Base-by-base conservation (phyloP, 2,113 vertebrate species). In the Ptilorrhoa leucosticta region DNA sequence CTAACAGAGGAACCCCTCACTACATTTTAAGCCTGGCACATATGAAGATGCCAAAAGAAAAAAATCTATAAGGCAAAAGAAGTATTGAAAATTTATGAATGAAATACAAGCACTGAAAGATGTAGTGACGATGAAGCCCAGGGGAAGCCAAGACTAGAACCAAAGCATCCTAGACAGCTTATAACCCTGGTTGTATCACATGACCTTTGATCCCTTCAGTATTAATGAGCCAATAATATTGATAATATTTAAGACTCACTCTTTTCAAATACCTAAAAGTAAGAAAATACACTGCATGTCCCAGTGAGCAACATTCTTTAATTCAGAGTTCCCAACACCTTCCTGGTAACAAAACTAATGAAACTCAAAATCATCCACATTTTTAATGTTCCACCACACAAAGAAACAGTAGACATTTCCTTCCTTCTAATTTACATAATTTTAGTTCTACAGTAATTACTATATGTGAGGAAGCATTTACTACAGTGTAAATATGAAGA, bases 361-460 rank as follows among this genome's bases (percentile, higher is more conserved):
- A 83, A 96, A 88, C 28, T 92, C 54, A 81, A 37, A 37, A 17
- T 90, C 47, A 53, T 20, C 30, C 75, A 35, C 23, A 8, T 40
- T 89, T 88, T 72, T 53, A 69, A 57, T 77, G 30, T 61, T 66
- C 63, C 31, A 54, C 11, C 17, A 45, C 44, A 77, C 76, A 94
- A 94, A 94, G 79, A 81, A 80, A 70, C 2, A 40, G 26, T 5
- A 69, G 48, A 37, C 26, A 69, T 24, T 90, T 12, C 18, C 19
- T 63, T 37, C 35, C 64, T 70, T 42, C 42, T 56, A 50, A 70
- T 96, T 94, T 94, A 47, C 92, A 94, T 97, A 90, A 91, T 94
- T 93, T 96, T 84, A 92, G 72, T 76, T 90, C 90, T 93, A 65
- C 90, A 72, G 80, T 80, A 95, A 93, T 96, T 96, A 93, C 57